Evolutionary conservation across 2,888 invertebrate species (phyloP).

Genomic region (Oligia strigilis): DNA sequence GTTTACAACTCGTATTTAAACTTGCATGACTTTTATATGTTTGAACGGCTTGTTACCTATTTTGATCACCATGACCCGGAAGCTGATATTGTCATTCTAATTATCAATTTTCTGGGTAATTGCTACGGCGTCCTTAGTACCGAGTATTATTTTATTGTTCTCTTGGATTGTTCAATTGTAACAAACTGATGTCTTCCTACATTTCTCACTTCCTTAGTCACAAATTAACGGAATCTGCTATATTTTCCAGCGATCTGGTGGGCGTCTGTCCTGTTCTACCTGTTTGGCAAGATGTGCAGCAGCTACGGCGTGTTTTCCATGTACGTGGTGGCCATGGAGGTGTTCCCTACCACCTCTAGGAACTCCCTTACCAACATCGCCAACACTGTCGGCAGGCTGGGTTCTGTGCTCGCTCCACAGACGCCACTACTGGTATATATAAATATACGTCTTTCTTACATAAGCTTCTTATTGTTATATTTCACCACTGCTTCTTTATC

Average conservation of each 20-base stretch:
- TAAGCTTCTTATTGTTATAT: not conserved
- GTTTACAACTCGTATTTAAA: not conserved
- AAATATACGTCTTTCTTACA: not conserved
- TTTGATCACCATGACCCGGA: not conserved
- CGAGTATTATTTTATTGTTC: not conserved
- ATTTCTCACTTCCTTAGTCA: not conserved
- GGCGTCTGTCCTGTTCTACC: constrained; percentile 88
- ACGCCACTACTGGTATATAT: constrained; percentile 91
- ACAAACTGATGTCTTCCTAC: not conserved
- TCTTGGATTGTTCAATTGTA: not conserved
- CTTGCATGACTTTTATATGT: not conserved
- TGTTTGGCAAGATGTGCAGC: constrained; percentile 92
- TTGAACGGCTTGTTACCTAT: not conserved
- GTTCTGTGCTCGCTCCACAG: constrained; percentile 92
- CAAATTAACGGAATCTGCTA: not conserved
- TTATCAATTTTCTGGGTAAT: not conserved
- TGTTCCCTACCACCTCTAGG: constrained; percentile 92
- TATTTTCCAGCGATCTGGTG: constrained; percentile 80
- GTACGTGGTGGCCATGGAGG: constrained; percentile 92
- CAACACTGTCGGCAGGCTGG: constrained; percentile 92
- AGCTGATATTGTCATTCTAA: not conserved
- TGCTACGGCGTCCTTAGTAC: not conserved
- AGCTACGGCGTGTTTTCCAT: constrained; percentile 92
- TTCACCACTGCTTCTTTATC: not conserved
- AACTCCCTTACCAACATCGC: constrained; percentile 92